Evolutionary conservation across 2,888 invertebrate species (phyloP).

Genomic region (Thera britannica): DNA sequence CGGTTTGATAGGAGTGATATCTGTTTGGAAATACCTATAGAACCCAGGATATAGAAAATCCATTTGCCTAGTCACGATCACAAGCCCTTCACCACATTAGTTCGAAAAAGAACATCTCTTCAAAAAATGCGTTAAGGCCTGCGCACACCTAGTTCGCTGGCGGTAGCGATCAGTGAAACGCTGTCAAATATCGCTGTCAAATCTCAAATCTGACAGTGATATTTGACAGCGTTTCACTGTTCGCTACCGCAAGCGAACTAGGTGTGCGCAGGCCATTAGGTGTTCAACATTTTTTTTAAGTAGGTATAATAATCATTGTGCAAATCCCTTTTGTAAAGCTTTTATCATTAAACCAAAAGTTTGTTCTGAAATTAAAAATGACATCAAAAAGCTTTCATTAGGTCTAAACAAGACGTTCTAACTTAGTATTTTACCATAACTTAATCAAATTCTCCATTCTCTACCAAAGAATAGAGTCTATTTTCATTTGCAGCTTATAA

Average conservation of each 20-base stretch:
- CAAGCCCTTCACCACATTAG: no score
- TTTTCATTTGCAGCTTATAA: slow-evolving; percentile 36
- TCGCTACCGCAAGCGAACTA: no score
- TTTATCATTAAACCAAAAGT: neutral
- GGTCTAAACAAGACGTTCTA: slow-evolving; percentile 64
- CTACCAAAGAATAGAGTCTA: slow-evolving; percentile 44
- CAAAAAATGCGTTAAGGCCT: no score
- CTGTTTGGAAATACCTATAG: neutral
- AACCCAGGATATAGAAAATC: neutral
- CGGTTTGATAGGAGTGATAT: slow-evolving; percentile 6
- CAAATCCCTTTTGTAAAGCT: neutral
- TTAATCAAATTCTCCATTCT: slow-evolving; percentile 42
- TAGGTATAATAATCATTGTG: no score
- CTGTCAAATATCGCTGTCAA: no score
- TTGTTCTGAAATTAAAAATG: neutral
- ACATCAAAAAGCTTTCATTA: slow-evolving; percentile 55
- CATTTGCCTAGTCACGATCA: neutral
- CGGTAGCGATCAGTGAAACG: no score
- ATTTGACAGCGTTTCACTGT: no score
- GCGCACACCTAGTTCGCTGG: no score
- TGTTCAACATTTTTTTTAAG: no score
- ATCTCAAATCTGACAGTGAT: no score
- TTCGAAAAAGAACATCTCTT: no score
- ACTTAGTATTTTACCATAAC: slow-evolving; percentile 46
- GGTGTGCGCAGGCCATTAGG: no score